Evolutionary conservation across 2,888 invertebrate species (phyloP).

Genomic region (Pantelozetes paolii): DNA sequence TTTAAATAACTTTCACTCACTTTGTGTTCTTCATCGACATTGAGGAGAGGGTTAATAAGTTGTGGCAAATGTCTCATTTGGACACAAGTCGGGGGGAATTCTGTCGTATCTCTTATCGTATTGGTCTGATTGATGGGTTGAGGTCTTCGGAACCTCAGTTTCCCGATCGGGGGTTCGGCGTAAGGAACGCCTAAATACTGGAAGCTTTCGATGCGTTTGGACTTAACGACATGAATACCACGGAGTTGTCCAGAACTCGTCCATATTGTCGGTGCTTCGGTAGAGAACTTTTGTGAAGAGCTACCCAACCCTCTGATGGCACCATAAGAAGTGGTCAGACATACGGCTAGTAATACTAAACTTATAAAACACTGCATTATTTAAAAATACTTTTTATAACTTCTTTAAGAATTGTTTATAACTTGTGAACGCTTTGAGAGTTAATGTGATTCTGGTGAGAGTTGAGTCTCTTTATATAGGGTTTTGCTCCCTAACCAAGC

Average conservation of each 20-base stretch:
- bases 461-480: background rate
- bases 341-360: background rate
- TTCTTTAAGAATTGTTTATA: background rate
- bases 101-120: constrained; percentile 55
- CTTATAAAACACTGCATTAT: constrained; percentile 3
- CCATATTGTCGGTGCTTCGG: constrained; percentile 27
- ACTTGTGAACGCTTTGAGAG: background rate
- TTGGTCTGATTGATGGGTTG: constrained; percentile 56
- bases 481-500: too few species aligned
- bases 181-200: constrained; percentile 50
- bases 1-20: constrained; percentile 34
- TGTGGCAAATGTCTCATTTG: constrained; percentile 48
- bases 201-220: constrained; percentile 33
- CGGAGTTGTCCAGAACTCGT: constrained; percentile 43
- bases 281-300: background rate
- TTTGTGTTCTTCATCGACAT: constrained; percentile 43
- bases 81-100: constrained; percentile 47
- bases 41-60: constrained; percentile 48
- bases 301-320: background rate
- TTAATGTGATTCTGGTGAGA: background rate
- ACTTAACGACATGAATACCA: constrained; percentile 31
- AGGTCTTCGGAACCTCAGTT: constrained; percentile 47
- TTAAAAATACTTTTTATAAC: background rate
- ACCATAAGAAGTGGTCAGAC: background rate
- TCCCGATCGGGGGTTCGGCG: constrained; percentile 48